Evolutionary conservation across 2,113 vertebrate species (phyloP).

Genomic region (Oryzias javanicus): DNA sequence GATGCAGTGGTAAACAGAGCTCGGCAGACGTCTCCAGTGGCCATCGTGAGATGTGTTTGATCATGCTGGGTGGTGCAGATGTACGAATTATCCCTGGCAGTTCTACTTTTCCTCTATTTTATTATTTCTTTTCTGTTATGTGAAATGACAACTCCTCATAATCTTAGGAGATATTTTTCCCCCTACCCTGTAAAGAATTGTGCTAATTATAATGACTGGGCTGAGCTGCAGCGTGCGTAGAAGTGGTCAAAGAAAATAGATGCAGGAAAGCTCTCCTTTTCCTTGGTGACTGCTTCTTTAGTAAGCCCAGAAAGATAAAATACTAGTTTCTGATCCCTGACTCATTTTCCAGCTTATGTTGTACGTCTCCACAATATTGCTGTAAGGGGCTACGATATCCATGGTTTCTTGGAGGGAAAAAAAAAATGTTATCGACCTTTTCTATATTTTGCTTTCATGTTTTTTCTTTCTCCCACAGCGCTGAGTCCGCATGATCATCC

Average conservation of each 20-base stretch:
- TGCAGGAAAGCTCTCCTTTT: slow-evolving; percentile 49
- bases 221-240: slow-evolving; percentile 45
- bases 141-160: too few species aligned
- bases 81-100: slow-evolving; percentile 38
- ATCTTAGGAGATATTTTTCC: too few species aligned
- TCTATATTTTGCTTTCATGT: slow-evolving; percentile 30
- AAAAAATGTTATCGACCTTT: slow-evolving; percentile 32
- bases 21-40: slow-evolving; percentile 39
- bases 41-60: slow-evolving; percentile 48
- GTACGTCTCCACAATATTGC: slow-evolving; percentile 57
- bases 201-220: slow-evolving; percentile 12
- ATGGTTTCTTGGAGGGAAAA: slow-evolving; percentile 30
- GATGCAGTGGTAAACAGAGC: slow-evolving; percentile 52
- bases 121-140: neutral
- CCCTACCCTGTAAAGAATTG: neutral
- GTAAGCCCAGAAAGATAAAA: slow-evolving; percentile 75
- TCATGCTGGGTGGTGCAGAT: slow-evolving; percentile 41
- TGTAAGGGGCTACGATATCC: slow-evolving; percentile 59
- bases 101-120: slow-evolving; percentile 15
- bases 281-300: slow-evolving; percentile 65
- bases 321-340: slow-evolving; percentile 64
- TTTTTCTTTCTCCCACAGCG: neutral
- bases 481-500: slow-evolving; percentile 22
- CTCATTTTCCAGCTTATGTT: slow-evolving; percentile 65
- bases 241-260: slow-evolving; percentile 35